phyloP scores from a whole-genome alignment of 2,113 vertebrate genomes.

The Calidris pygmaea region DNA sequence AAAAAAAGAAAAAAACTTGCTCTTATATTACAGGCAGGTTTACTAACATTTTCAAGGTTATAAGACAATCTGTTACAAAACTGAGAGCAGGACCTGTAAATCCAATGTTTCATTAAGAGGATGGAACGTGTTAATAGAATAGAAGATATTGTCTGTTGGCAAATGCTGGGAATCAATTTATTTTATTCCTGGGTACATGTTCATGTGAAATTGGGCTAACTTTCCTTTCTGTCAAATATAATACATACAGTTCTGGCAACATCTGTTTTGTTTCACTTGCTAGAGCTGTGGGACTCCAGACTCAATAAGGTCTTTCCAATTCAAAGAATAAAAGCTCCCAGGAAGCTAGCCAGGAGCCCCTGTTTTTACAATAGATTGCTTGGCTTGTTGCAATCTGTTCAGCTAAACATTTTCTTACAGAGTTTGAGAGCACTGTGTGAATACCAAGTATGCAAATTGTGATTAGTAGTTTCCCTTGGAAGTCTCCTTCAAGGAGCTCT shows the following conservation, averaged over 20 bases:
- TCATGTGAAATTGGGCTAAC: not conserved
- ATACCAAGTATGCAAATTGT: not conserved
- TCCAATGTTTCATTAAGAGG: not conserved
- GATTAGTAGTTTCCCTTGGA: constrained; percentile 17
- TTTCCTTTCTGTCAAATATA: not conserved
- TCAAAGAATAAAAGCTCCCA: constrained; percentile 22
- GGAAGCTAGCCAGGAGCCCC: not conserved
- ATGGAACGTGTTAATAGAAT: not conserved
- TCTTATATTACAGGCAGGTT: not conserved
- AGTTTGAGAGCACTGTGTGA: not conserved
- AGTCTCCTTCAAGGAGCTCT: not conserved
- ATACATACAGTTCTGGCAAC: not conserved
- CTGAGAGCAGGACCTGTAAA: not conserved
- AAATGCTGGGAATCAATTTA: not conserved
- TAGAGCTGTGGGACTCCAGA: not conserved
- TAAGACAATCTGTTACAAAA: not conserved
- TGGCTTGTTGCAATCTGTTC: not conserved
- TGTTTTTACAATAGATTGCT: constrained; percentile 1
- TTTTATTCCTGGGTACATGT: not conserved
- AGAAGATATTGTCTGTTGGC: not conserved
- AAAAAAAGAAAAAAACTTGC: not conserved
- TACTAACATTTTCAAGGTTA: not conserved
- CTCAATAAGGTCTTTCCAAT: constrained; percentile 17
- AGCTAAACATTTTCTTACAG: not conserved
- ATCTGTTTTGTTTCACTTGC: constrained; percentile 10